These are phyloP conservation scores for Herminia tarsipennalis DNA, from an alignment of 2,888 invertebrate genomes.

Conservation along the genomic window DNA sequence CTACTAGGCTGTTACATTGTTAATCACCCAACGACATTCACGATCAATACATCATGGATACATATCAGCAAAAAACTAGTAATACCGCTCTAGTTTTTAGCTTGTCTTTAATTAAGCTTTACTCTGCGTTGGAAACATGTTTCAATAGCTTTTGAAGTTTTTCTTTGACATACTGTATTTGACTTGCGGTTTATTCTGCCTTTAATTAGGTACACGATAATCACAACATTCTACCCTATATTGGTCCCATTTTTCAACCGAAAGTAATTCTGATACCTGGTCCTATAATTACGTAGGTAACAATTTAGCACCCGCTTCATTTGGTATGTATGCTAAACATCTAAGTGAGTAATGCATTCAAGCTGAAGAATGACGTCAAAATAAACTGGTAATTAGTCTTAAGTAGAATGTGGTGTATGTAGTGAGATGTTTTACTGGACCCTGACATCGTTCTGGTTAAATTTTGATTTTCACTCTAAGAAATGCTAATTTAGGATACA, in stretches of 20 bases:
- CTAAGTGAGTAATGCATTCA: constrained; percentile 21
- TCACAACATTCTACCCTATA: too few relatives aligned
- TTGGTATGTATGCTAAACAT: constrained; percentile 45
- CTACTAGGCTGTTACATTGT: too few relatives aligned
- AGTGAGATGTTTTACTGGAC: constrained; percentile 12
- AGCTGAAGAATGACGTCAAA: constrained; percentile 34
- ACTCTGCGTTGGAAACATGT: constrained; percentile 18
- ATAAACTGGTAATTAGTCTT: constrained; percentile 28
- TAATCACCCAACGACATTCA: not conserved
- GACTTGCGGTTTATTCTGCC: too few relatives aligned
- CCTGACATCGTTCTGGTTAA: constrained; percentile 2
- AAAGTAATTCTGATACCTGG: too few relatives aligned
- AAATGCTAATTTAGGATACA: too few relatives aligned
- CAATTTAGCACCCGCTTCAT: constrained; percentile 49
- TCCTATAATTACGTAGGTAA: constrained; percentile 38
- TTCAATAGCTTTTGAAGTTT: constrained; percentile 11
- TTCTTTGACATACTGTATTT: constrained; percentile 1
- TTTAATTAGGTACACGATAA: too few relatives aligned
- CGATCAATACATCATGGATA: constrained; percentile 12
- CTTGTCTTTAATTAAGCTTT: constrained; percentile 16
- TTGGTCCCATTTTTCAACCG: too few relatives aligned
- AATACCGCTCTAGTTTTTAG: constrained; percentile 40
- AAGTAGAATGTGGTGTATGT: constrained; percentile 14
- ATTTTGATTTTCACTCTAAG: too few relatives aligned
- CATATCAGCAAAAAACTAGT: constrained; percentile 27